A percentile compares a stretch with the other conserved stretches of the same genome.
phyloP scores from a whole-genome alignment of 2,797 vertebrate species.

The Sebastes minor region DNA sequence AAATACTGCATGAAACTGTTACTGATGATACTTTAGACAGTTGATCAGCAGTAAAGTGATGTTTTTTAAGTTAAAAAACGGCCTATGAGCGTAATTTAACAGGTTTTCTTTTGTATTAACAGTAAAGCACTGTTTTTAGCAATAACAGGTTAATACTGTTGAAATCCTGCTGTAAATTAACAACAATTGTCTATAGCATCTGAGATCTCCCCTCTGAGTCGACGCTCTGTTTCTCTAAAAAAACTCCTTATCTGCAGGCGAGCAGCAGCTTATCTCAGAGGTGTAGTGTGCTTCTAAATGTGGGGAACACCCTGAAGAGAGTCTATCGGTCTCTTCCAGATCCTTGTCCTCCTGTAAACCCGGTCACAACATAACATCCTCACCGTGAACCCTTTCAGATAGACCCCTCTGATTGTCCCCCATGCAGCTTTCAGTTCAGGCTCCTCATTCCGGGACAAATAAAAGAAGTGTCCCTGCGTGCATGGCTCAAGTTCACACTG shows the following conservation, averaged over 20 bases:
- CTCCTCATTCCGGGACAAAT: not conserved
- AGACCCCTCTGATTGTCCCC: not conserved
- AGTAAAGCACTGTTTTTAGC: no score
- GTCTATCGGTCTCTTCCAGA: conserved; percentile 82
- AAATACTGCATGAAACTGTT: no score
- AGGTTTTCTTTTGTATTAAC: no score
- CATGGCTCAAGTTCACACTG: conserved; percentile 25
- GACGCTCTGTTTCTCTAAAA: not conserved
- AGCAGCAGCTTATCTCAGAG: conserved; percentile 84
- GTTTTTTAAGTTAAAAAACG: no score
- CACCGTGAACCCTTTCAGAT: conserved; percentile 23
- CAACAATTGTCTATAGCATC: not conserved
- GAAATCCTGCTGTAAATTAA: no score
- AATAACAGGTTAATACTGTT: no score
- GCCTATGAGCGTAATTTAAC: no score
- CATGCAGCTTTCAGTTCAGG: not conserved
- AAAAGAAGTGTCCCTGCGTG: not conserved
- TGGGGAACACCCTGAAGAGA: conserved; percentile 80
- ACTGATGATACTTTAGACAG: no score
- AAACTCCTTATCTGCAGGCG: conserved; percentile 79
- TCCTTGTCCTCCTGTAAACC: conserved; percentile 67
- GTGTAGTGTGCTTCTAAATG: conserved; percentile 71
- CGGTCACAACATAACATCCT: conserved; percentile 35
- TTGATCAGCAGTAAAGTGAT: no score
- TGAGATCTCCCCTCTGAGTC: not conserved